A percentile compares a stretch with the other conserved stretches of the same genome.
Conservation (phyloP, 1,140 invertebrate genomes). For the Mylabris phalerata region DNA sequence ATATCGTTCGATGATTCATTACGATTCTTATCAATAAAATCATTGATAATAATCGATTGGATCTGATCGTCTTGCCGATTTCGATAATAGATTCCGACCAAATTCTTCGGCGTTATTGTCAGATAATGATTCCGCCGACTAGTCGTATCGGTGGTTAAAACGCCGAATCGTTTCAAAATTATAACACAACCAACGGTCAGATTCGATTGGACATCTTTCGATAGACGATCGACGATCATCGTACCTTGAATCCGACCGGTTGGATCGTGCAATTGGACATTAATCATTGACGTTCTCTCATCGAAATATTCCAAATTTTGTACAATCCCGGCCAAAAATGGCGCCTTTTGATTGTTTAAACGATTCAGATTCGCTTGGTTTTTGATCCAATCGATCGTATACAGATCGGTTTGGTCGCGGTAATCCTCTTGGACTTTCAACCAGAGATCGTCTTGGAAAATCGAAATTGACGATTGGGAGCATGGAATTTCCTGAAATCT, state of each 20-base stretch:
- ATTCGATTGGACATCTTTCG: neutral
- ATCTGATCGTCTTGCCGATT: neutral
- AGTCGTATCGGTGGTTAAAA: constrained; percentile 1
- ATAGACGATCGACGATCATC: constrained; percentile 7
- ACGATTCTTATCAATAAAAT: neutral
- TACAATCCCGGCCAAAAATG: constrained; percentile 13
- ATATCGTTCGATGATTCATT: neutral
- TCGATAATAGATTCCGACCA: constrained; percentile 9
- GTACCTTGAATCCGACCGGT: constrained; percentile 13
- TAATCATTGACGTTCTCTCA: constrained; percentile 1
- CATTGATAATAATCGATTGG: neutral
- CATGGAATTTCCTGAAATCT: constrained; percentile 5
- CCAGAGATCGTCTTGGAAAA: constrained; percentile 8
- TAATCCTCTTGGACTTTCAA: constrained; percentile 1
- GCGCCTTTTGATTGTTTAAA: constrained; percentile 12
- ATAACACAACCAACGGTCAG: constrained; percentile 8
- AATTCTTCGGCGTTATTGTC: constrained; percentile 12
- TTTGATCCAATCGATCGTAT: constrained; percentile 13
- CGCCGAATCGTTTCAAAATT: constrained; percentile 10
- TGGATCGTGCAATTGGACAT: constrained; percentile 1
- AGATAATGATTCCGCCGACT: neutral
- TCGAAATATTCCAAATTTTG: constrained; percentile 9
- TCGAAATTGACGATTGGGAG: constrained; percentile 2
- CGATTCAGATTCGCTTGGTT: neutral
- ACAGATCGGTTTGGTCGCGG: neutral